Percentiles rank a stretch among this genome's conserved stretches.
Evolutionary conservation across 1,140 invertebrate species (phyloP).

Genomic region (Pristionchus pacificus): DNA sequence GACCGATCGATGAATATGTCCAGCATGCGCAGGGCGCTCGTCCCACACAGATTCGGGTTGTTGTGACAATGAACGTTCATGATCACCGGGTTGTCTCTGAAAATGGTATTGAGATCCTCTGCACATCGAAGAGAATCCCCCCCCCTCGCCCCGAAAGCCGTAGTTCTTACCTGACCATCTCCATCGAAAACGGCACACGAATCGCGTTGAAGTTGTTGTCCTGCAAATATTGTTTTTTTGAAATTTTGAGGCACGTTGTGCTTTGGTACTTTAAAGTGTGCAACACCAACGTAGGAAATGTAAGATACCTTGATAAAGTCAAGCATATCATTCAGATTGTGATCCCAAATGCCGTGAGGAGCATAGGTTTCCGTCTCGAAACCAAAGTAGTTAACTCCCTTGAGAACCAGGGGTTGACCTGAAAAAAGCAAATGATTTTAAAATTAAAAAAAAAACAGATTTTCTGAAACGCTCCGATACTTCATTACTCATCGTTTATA

Average conservation of each 20-base stretch:
- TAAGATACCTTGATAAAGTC: neutral
- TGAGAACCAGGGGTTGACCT: neutral
- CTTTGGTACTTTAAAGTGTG: too few species aligned
- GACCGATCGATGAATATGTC: neutral
- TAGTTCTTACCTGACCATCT: neutral
- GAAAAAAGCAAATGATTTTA: too few species aligned
- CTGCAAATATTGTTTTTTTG: too few species aligned
- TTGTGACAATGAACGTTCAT: neutral
- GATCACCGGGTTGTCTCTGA: neutral
- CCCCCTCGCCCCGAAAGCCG: too few species aligned
- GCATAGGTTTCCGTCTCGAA: neutral
- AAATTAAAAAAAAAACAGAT: neutral
- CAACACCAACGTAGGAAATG: too few species aligned
- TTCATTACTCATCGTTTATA: too few species aligned
- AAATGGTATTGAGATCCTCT: too few species aligned
- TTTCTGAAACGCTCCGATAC: too few species aligned
- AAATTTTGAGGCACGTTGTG: too few species aligned
- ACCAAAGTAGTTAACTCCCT: neutral
- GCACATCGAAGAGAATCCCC: too few species aligned
- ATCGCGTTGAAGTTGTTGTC: neutral
- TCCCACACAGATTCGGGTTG: neutral
- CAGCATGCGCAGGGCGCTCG: neutral
- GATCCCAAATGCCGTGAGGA: neutral
- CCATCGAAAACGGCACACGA: neutral
- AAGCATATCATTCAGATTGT: neutral